Base-by-base conservation (phyloP, 2,113 vertebrate species). In the Gallinago jamesoni region DNA sequence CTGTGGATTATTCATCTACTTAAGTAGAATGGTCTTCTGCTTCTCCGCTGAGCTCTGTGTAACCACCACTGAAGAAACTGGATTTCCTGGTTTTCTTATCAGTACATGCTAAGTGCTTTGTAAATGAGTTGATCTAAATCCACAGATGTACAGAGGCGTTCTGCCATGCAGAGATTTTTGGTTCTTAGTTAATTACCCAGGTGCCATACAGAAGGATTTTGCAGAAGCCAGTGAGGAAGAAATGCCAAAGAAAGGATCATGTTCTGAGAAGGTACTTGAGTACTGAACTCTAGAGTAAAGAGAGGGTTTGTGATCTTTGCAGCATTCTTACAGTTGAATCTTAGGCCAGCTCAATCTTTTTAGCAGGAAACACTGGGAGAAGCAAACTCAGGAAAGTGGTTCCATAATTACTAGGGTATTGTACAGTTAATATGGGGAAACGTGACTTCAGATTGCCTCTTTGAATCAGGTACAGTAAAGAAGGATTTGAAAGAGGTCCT, bases 71-170 rank as follows among this genome's bases (percentile, higher is more conserved):
- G 56, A 82, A 84, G 47, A 95, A 89, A 72, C 24, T 33, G 41
- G 24, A n/a, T 91, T 91, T 91, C 56, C 37, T 63, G 16, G 3
- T 77, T 86, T 87, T 93, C 77, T 87, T 63, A 75, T 78, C n/a
- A 68, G 14, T 6, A 18, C 30, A 10, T 10, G 21, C 8, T 64
- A 82, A 84, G 30, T 76, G 43, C 27, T 85, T 94, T 87, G 66
- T 75, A 87, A 94, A 48, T 70, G 16, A n/a, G 11, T 91, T 89
- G 84, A 55, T 28, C 35, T 95, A 67, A 87, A 94, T 91, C 56
- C 84, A 69, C 55, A 50, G 50, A 73, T 86, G 10, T 84, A 39
- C 27, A 73, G 53, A 23, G 8, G 23, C 77, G 30, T 31, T 70
- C 33, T 89, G 30, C 45, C 41, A 60, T 48, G 56, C 41, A 66